Evolutionary conservation across 2,797 vertebrate species (phyloP).

Genomic region (Cossypha polioptera): DNA sequence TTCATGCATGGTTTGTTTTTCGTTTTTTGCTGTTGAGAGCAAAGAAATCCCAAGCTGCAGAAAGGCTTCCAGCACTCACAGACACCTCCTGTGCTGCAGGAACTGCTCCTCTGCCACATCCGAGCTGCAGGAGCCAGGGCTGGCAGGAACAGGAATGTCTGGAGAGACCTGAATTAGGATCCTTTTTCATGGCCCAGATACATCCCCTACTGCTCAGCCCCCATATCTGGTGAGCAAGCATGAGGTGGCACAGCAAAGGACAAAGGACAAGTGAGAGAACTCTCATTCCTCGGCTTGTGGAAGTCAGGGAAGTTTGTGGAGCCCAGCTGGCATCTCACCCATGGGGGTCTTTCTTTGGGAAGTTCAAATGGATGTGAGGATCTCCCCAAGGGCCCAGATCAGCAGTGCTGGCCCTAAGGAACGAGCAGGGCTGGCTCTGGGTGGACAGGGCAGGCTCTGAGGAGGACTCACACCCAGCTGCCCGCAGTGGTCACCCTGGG

Average conservation of each 20-base stretch:
- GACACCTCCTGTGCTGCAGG: not conserved
- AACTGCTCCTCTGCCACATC: not conserved
- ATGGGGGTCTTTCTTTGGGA: too few species aligned
- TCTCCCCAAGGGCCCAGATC: not conserved
- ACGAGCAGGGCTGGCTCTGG: too few species aligned
- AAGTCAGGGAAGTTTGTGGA: not conserved
- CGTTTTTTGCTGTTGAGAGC: not conserved
- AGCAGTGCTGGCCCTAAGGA: accelerated
- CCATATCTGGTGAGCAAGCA: accelerated
- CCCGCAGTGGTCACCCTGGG: not conserved
- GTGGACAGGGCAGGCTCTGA: not conserved
- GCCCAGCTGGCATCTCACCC: not conserved
- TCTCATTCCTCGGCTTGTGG: not conserved
- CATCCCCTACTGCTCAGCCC: not conserved
- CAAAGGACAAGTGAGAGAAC: accelerated
- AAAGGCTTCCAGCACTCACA: not conserved
- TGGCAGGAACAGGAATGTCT: slow-evolving; percentile 60
- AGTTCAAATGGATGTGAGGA: not conserved
- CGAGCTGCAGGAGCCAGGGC: slow-evolving; percentile 40
- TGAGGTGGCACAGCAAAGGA: not conserved
- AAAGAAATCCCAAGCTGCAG: not conserved
- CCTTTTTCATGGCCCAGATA: accelerated
- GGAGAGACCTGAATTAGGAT: accelerated
- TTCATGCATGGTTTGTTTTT: not conserved
- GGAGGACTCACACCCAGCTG: not conserved